phyloP scores from a whole-genome alignment of 2,888 invertebrate species.

The Cinara cedri region DNA sequence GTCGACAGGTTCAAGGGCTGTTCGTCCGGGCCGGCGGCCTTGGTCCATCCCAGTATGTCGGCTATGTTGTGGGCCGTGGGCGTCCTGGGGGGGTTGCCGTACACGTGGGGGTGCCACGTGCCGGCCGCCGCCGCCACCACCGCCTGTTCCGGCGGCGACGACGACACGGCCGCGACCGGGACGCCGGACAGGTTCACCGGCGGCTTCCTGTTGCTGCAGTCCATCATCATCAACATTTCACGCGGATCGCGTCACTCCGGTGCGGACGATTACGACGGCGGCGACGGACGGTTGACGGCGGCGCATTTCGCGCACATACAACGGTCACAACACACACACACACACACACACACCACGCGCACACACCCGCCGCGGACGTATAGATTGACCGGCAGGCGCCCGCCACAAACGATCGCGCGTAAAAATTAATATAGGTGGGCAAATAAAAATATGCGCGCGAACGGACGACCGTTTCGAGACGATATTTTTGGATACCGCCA shows the following conservation, averaged over 20 bases:
- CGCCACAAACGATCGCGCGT: not conserved
- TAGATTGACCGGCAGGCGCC: no score
- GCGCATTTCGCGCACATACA: conserved; percentile 3
- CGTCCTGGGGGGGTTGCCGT: conserved; percentile 78
- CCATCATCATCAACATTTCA: conserved; percentile 56
- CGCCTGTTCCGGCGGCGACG: conserved; percentile 33
- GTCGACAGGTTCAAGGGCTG: conserved; percentile 63
- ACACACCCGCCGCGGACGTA: no score
- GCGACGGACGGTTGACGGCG: conserved; percentile 1
- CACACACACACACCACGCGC: not conserved
- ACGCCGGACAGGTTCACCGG: conserved; percentile 37
- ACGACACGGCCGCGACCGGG: not conserved
- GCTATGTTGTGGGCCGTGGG: conserved; percentile 88
- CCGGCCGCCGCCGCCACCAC: conserved; percentile 32
- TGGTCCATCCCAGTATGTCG: conserved; percentile 75
- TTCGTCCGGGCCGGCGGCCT: conserved; percentile 57
- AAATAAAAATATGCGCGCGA: no score
- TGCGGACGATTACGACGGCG: not conserved
- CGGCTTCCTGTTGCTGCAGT: conserved; percentile 55
- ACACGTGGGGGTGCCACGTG: conserved; percentile 89
- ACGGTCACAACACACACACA: not conserved
- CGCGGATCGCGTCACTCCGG: conserved; percentile 33
- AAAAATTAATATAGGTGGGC: not conserved
- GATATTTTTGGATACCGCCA: no score
- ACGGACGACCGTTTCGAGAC: not conserved